A percentile compares a stretch with the other conserved stretches of the same genome.
Conservation (phyloP, 2,113 vertebrate genomes). For the Orcinus orca region DNA sequence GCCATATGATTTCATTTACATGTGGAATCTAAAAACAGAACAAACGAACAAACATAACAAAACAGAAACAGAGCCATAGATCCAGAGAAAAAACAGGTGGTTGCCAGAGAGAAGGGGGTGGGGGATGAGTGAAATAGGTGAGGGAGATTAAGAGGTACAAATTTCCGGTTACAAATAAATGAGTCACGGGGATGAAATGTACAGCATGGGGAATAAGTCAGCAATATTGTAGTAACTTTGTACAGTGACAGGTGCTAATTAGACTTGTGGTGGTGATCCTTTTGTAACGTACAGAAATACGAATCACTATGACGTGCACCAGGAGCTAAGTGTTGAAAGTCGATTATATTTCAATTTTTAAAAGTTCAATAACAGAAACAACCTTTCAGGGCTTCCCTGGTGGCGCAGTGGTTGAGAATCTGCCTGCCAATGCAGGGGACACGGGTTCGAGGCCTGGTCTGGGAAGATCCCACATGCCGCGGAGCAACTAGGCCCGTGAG, state of each 20-base stretch:
- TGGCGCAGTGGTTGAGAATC: no score
- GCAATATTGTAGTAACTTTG: no score
- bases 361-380: background rate
- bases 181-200: background rate
- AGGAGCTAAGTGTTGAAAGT: background rate
- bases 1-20: background rate
- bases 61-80: background rate
- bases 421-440: no score
- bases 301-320: background rate
- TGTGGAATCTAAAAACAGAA: background rate
- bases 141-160: background rate
- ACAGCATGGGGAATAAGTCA: background rate
- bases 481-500: no score
- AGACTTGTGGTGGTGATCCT: background rate
- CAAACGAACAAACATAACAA: background rate
- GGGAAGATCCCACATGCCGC: no score
- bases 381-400: no score
- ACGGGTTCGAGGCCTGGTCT: no score
- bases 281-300: background rate
- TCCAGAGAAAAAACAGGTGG: background rate
- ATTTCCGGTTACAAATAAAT: background rate
- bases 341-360: background rate
- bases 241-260: background rate
- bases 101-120: background rate
- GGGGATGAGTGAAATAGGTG: background rate